Percentiles rank a stretch among this genome's conserved stretches.
phyloP scores from a whole-genome alignment of 2,888 invertebrate genomes.

The Tachystola acroxantha region DNA sequence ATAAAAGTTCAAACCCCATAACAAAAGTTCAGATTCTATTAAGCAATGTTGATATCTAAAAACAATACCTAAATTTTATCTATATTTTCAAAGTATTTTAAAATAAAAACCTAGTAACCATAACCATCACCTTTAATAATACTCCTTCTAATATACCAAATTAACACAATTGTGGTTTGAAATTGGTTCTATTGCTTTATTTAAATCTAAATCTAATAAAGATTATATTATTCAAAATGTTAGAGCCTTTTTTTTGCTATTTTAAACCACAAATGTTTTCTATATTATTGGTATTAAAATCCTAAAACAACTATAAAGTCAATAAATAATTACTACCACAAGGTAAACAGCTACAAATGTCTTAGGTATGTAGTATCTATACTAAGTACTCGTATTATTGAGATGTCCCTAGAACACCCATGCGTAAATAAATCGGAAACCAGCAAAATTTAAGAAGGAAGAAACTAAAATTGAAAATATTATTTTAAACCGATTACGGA shows the following conservation, averaged over 20 bases:
- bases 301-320: neutral
- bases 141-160: constrained; percentile 5
- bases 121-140: constrained; percentile 41
- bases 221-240: too few relatives aligned
- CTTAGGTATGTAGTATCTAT: neutral
- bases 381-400: too few relatives aligned
- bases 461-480: too few relatives aligned
- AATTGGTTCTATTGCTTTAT: constrained; percentile 7
- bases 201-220: too few relatives aligned
- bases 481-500: constrained; percentile 18
- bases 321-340: constrained; percentile 12
- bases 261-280: constrained; percentile 11
- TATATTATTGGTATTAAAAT: neutral
- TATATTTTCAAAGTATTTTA: constrained; percentile 2
- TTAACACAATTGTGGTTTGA: constrained; percentile 24
- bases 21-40: constrained; percentile 51
- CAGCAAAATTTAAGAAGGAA: constrained; percentile 14
- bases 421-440: constrained; percentile 36
- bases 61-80: constrained; percentile 23
- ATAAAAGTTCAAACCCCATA: constrained; percentile 76
- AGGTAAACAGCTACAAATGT: neutral
- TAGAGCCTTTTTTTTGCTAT: too few relatives aligned
- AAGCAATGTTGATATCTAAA: constrained; percentile 50
- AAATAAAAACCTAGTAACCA: constrained; percentile 1
- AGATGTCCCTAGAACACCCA: constrained; percentile 22